Conservation (phyloP, 1,140 invertebrate species). For the Magallana ariakensis region DNA sequence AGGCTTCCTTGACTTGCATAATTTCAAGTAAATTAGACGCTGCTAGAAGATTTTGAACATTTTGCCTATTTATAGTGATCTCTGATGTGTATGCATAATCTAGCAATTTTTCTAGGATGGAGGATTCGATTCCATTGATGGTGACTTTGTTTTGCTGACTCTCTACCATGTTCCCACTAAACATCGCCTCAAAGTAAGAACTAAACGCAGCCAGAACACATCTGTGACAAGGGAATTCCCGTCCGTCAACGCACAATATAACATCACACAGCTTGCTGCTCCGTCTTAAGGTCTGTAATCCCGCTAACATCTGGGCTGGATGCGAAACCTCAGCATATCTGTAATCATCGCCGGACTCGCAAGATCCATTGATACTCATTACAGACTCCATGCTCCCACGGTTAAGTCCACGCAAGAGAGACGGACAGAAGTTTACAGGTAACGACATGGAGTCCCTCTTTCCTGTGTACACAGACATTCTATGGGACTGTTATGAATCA, state of each 20-base stretch:
- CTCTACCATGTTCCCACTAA: constrained; percentile 79
- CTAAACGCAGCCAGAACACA: constrained; percentile 81
- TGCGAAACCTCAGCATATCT: constrained; percentile 68
- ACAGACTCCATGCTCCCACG: constrained; percentile 25
- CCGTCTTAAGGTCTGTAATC: constrained; percentile 80
- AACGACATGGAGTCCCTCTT: neutral
- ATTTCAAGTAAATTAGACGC: constrained; percentile 82
- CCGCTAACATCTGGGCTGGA: constrained; percentile 77
- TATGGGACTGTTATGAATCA: neutral
- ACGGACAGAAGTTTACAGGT: constrained; percentile 28
- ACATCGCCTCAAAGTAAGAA: constrained; percentile 81
- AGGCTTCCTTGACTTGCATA: constrained; percentile 81
- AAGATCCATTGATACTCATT: constrained; percentile 23
- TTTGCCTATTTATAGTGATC: constrained; percentile 80
- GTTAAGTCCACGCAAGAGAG: neutral
- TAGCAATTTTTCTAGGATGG: constrained; percentile 79
- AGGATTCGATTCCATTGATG: constrained; percentile 81
- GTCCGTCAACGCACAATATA: constrained; percentile 77
- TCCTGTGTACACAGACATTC: neutral
- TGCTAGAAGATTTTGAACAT: constrained; percentile 82
- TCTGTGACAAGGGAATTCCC: constrained; percentile 80
- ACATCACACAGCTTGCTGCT: constrained; percentile 80
- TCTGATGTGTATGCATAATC: constrained; percentile 83
- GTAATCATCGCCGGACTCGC: constrained; percentile 61
- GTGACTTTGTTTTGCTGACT: constrained; percentile 79